A percentile compares a stretch with the other conserved stretches of the same genome.
Conservation (phyloP, 2,113 vertebrate genomes). For the Hippoglossus stenolepis region DNA sequence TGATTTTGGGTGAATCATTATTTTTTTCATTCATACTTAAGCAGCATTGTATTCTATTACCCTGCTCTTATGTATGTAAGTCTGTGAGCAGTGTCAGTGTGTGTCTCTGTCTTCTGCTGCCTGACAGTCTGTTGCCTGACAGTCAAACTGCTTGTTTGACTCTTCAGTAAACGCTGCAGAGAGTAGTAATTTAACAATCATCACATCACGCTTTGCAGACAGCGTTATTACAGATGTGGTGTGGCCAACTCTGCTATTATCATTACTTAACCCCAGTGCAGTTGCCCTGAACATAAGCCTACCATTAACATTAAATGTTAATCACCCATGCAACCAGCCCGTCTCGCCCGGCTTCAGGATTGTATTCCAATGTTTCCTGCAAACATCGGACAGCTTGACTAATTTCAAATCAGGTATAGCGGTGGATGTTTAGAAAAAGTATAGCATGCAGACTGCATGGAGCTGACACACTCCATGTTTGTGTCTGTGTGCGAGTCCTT, state of each 20-base stretch:
- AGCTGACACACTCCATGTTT: conserved; percentile 1
- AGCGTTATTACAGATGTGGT: conserved; percentile 79
- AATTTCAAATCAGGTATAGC: conserved; percentile 64
- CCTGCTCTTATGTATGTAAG: background rate
- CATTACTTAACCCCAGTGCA: conserved; percentile 75
- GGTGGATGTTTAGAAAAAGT: conserved; percentile 50
- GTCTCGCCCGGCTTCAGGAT: conserved; percentile 20
- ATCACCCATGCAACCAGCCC: conserved; percentile 72
- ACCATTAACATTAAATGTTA: conserved; percentile 79
- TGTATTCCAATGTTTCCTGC: conserved; percentile 53
- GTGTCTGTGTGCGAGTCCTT: conserved; percentile 19
- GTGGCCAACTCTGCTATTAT: conserved; percentile 72
- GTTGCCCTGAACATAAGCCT: conserved; percentile 74
- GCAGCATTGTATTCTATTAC: conserved; percentile 2
- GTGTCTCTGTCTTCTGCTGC: conserved; percentile 24
- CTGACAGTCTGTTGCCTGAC: conserved; percentile 38
- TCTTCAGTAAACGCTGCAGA: conserved; percentile 66
- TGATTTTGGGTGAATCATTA: conserved; percentile 5
- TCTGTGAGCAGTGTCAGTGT: background rate
- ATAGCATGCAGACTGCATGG: conserved; percentile 37
- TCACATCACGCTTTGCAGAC: conserved; percentile 73
- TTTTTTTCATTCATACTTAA: background rate
- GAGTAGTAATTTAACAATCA: conserved; percentile 72
- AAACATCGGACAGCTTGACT: conserved; percentile 52
- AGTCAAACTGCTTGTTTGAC: conserved; percentile 63